phyloP scores from a whole-genome alignment of 2,888 invertebrate genomes.

The Pachliopta kotzebuea region DNA sequence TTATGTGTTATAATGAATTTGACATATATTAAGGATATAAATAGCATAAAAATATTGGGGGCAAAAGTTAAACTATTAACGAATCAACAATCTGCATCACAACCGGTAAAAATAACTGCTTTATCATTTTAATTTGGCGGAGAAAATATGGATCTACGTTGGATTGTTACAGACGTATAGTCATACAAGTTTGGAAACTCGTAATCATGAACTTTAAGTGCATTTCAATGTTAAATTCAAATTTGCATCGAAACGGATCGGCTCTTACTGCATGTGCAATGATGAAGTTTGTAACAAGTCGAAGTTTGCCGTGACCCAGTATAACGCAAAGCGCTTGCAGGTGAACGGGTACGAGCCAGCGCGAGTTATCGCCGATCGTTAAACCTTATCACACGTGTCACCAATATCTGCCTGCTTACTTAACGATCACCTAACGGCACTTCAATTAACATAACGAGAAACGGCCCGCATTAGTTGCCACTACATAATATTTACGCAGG shows the following conservation, averaged over 20 bases:
- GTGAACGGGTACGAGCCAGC: slow-evolving; percentile 11
- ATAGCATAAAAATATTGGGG: background rate
- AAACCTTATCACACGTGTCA: slow-evolving; percentile 26
- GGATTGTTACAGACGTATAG: background rate
- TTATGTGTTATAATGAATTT: background rate
- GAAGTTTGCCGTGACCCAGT: slow-evolving; percentile 26
- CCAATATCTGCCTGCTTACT: slow-evolving; percentile 2
- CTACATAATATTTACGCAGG: background rate
- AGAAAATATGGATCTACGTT: background rate
- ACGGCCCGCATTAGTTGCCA: slow-evolving; percentile 3
- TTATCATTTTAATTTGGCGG: too few relatives aligned
- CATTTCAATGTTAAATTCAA: background rate
- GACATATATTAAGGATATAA: background rate
- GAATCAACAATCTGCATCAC: too few relatives aligned
- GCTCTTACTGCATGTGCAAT: background rate
- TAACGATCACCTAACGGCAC: slow-evolving; percentile 16
- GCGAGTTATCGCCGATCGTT: slow-evolving; percentile 25
- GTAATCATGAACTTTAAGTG: slow-evolving; percentile 11
- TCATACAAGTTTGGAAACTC: background rate
- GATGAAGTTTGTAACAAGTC: slow-evolving; percentile 16
- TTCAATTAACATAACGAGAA: slow-evolving; percentile 25
- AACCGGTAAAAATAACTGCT: too few relatives aligned
- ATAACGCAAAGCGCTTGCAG: slow-evolving; percentile 2
- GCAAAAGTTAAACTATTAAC: background rate
- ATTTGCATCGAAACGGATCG: slow-evolving; percentile 13